Conservation (phyloP, 1,140 invertebrate species). For the Planococcus citri region DNA sequence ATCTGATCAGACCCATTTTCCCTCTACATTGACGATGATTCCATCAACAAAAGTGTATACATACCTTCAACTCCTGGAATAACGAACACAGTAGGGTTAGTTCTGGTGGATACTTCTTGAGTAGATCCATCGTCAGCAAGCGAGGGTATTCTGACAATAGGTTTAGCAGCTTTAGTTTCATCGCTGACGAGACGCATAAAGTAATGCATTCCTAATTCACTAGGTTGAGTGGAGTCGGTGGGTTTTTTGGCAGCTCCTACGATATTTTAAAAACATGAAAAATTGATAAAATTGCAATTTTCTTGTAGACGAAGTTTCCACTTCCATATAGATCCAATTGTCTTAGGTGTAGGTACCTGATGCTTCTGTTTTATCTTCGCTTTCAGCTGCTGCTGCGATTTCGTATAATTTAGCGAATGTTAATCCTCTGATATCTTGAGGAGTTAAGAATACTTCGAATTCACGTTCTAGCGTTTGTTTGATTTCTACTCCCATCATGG, state of each 20-base stretch:
- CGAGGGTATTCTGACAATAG: constrained; percentile 37
- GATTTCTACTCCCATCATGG: constrained; percentile 70
- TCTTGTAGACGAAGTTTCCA: no score
- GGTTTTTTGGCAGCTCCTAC: neutral
- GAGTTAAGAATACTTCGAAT: constrained; percentile 61
- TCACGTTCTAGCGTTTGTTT: constrained; percentile 73
- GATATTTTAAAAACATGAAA: neutral
- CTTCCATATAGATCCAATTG: no score
- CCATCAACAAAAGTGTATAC: no score
- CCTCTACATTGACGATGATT: no score
- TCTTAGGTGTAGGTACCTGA: neutral
- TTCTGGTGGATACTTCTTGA: constrained; percentile 23
- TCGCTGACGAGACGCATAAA: constrained; percentile 43
- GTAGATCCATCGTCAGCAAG: constrained; percentile 35
- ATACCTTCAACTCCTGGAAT: constrained; percentile 63
- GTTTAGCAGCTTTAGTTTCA: constrained; percentile 36
- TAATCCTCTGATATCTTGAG: constrained; percentile 59
- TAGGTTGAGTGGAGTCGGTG: constrained; percentile 22
- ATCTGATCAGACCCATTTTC: no score
- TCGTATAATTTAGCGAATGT: constrained; percentile 41
- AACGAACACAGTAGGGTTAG: constrained; percentile 43
- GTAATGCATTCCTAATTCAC: constrained; percentile 35
- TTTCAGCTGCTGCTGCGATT: constrained; percentile 31
- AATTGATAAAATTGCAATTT: neutral
- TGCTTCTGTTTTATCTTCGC: constrained; percentile 24